phyloP scores from a whole-genome alignment of 53 echinoderm and acorn worm species.

The Arbacia lixula region DNA sequence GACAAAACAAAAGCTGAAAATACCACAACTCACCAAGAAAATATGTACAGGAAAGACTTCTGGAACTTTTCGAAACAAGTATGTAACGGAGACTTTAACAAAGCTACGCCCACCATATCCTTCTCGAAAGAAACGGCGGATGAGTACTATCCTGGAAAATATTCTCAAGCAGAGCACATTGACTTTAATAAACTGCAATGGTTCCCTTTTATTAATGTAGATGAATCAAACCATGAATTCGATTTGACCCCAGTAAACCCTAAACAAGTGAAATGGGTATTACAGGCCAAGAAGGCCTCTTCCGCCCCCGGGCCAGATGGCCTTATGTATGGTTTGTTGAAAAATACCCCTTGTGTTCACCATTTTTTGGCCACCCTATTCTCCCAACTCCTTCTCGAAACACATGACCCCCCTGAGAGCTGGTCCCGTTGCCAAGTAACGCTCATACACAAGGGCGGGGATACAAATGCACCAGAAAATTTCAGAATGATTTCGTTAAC shows the following conservation, averaged over 20 bases:
- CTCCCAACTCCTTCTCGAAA: conserved; percentile 42
- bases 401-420: neutral
- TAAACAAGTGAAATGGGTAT: conserved; percentile 19
- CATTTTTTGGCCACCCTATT: conserved; percentile 46
- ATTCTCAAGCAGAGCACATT: neutral
- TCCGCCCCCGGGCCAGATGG: conserved; percentile 51
- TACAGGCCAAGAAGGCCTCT: conserved; percentile 32
- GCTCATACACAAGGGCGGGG: conserved; percentile 47
- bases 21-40: neutral
- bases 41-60: conserved; percentile 14
- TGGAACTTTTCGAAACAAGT: conserved; percentile 36
- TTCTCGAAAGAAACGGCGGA: conserved; percentile 47
- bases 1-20: neutral
- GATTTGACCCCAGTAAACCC: conserved; percentile 4
- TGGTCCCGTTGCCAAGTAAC: conserved; percentile 46
- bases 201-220: conserved; percentile 17
- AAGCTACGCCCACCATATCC: neutral
- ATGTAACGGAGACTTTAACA: conserved; percentile 14
- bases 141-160: conserved; percentile 4
- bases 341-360: conserved; percentile 34
- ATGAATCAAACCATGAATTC: conserved; percentile 1
- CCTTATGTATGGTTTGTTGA: conserved; percentile 52
- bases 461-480: conserved; percentile 36
- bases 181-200: conserved; percentile 13
- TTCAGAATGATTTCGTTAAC: conserved; percentile 53